phyloP scores from a whole-genome alignment of 2,888 invertebrate genomes.

The Taphrorychus bicolor region DNA sequence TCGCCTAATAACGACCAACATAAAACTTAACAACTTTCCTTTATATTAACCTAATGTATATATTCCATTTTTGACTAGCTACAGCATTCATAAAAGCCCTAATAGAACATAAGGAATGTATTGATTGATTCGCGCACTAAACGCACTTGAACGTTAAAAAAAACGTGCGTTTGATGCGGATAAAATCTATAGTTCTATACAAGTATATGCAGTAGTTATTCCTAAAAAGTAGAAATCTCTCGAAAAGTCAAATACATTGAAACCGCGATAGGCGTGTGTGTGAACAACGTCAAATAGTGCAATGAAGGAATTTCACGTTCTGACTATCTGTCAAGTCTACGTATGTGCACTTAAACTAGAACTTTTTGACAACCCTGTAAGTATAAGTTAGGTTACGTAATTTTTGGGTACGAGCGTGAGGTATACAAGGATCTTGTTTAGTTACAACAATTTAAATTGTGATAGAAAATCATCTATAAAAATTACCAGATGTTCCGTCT shows the following conservation, averaged over 20 bases:
- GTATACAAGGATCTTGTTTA: too few species aligned
- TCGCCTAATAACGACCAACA: not conserved
- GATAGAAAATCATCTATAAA: too few species aligned
- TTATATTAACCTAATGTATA: not conserved
- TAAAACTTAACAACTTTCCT: not conserved
- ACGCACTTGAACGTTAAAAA: not conserved
- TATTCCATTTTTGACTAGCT: constrained; percentile 2
- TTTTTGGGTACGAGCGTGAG: too few species aligned
- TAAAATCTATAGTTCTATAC: not conserved
- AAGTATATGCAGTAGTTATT: not conserved
- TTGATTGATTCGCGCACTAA: not conserved
- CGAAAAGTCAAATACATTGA: constrained; percentile 4
- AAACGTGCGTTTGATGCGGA: not conserved
- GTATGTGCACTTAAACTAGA: constrained; percentile 21
- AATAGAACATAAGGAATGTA: constrained; percentile 21
- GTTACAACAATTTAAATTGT: too few species aligned
- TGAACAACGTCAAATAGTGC: constrained; percentile 27
- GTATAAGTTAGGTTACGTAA: constrained; percentile 11
- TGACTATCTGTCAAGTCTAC: too few species aligned
- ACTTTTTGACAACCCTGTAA: constrained; percentile 35
- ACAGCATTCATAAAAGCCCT: constrained; percentile 19
- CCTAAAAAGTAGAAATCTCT: constrained; percentile 2
- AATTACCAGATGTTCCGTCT: too few species aligned
- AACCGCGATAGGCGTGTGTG: constrained; percentile 14
- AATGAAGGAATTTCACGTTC: constrained; percentile 9